Evolutionary conservation across 2,888 invertebrate species (phyloP), one percentile per base, ranked within the genome.

Genomic region (Actias luna): DNA sequence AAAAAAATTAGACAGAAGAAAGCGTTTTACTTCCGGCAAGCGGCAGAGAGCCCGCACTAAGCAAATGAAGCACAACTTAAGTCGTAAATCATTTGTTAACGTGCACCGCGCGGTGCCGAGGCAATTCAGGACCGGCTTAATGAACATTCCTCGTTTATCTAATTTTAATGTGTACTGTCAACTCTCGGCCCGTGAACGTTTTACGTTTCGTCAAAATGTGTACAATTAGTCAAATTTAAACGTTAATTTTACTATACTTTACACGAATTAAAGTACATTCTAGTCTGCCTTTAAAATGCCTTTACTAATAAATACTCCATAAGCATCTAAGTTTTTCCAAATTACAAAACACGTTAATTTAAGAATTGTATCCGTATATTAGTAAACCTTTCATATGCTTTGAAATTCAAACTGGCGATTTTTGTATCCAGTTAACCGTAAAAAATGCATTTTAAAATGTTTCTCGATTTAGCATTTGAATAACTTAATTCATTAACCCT

Each of bases 121-220:
- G 79, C 80, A 80, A 82, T 82, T 80, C 78, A 72, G 71, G 68
- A 67, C 70, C 75, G 71, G 70, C 76, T 79, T 78, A 75, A 80
- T 79, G 72, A 57, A 42, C 39, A 59, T 27, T 52, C 29, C 52
- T 52, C 25, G 0, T 27, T 52, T 52, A 52, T 52, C 25, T 52
- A 25, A 52, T 25, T 52, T 52, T 52, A 52, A 52, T 52, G 52
- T 29, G 27, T 52, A 52, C 27, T 14, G 16, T 52, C 29, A 25
- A 52, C 52, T 27, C 29, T 52, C 29, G 14, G 14, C 52, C 22
- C 46, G 46, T 46, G 46, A 46, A 22, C 18, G 22, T 46, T 22
- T 46, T 18, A 46, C 10, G 8, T 46, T n/a, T n/a, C 39, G n/a
- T n/a, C n/a, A 39, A n/a, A 39, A 5, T 39, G n/a, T 39, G n/a